These are phyloP conservation scores for Oryzias celebensis DNA, from an alignment of 2,113 vertebrate species.

Conservation along the genomic window DNA sequence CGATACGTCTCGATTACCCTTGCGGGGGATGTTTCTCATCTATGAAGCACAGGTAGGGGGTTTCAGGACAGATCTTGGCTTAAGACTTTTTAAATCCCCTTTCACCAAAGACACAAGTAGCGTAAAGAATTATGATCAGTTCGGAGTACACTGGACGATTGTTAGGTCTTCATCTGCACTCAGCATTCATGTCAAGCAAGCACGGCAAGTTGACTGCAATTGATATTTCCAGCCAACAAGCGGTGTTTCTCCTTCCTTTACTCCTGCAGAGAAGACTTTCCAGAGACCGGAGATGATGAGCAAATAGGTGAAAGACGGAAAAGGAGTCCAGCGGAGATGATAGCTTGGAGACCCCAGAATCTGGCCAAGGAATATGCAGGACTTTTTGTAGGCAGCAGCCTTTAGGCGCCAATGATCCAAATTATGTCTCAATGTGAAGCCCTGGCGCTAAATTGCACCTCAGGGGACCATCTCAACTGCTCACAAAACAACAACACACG, in stretches of 20 bases:
- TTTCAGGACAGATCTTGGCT: too few relatives aligned
- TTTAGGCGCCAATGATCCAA: slow-evolving; percentile 63
- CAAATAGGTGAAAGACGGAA: slow-evolving; percentile 10
- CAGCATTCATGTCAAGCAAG: background rate
- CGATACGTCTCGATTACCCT: too few relatives aligned
- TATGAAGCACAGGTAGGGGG: too few relatives aligned
- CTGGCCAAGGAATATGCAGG: background rate
- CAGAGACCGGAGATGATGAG: slow-evolving; percentile 1
- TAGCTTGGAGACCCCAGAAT: background rate
- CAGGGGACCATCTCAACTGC: slow-evolving; percentile 24
- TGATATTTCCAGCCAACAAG: background rate
- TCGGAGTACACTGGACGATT: background rate
- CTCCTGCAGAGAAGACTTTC: background rate
- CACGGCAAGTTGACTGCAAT: background rate
- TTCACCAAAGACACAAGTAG: too few relatives aligned
- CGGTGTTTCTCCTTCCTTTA: background rate
- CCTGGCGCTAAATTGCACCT: slow-evolving; percentile 53
- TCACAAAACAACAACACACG: slow-evolving; percentile 2
- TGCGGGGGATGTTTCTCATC: too few relatives aligned
- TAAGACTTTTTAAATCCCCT: too few relatives aligned
- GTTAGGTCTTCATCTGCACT: background rate
- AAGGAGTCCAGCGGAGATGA: background rate
- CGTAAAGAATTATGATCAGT: too few relatives aligned
- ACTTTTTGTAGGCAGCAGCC: slow-evolving; percentile 38
- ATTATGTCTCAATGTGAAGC: slow-evolving; percentile 53